Percentiles rank a stretch among this genome's conserved stretches.
Conservation (phyloP, 2,888 invertebrate species). For the Catocala sponsa region DNA sequence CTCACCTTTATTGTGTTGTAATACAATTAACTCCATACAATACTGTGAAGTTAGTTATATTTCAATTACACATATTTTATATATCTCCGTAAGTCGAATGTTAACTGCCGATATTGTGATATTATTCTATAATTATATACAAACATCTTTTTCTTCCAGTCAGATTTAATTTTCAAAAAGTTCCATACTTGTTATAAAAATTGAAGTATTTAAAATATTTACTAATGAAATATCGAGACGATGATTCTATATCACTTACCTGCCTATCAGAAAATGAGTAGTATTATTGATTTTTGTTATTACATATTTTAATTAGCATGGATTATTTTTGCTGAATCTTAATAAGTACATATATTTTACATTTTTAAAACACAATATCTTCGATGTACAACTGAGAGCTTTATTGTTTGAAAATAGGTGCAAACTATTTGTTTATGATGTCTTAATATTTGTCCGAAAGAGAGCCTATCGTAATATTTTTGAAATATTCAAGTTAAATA, state of each 20-base stretch:
- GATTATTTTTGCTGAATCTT: not conserved
- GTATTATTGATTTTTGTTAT: not conserved
- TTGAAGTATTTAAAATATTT: conserved; percentile 1
- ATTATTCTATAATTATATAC: conserved; percentile 41
- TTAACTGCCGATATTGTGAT: conserved; percentile 64
- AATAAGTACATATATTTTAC: conserved; percentile 3
- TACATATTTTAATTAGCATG: not conserved
- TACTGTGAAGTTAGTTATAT: conserved; percentile 21
- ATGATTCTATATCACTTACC: too few relatives aligned
- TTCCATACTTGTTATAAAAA: not conserved
- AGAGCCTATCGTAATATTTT: conserved; percentile 18
- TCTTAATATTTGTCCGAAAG: conserved; percentile 20
- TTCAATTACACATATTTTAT: conserved; percentile 7
- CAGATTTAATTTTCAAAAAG: conserved; percentile 1
- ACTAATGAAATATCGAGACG: not conserved
- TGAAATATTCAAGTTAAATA: conserved; percentile 26
- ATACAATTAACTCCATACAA: conserved; percentile 7
- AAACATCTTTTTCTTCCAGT: conserved; percentile 10
- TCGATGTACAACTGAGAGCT: conserved; percentile 36
- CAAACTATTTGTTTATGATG: conserved; percentile 14
- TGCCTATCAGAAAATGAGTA: not conserved
- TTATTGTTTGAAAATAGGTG: conserved; percentile 32
- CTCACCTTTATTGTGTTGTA: not conserved
- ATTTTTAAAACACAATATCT: conserved; percentile 13
- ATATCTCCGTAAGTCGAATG: conserved; percentile 43